Base-by-base conservation (phyloP, 2,888 invertebrate genomes). In the Drosophila limbata region DNA sequence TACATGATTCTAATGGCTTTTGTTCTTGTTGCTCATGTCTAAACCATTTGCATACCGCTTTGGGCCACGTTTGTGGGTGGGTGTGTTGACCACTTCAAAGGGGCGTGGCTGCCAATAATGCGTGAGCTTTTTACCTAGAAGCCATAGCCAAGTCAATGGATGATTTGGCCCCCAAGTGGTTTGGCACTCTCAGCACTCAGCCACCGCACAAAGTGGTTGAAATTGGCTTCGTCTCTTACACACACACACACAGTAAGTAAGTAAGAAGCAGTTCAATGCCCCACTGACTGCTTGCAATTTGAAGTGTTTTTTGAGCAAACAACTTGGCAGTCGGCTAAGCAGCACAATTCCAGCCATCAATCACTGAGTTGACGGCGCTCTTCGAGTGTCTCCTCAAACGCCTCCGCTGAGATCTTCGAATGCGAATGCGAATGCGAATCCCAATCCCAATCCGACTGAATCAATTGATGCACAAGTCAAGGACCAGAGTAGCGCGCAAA, bases 51-150 rank as follows among this genome's bases (percentile, higher is more conserved):
- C 57, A 57, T 57, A 57, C 17, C 42, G 52, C 64, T 33, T 42
- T 11, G 17, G 56, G 57, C 48, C 15, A 13, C n/a, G n/a, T 40
- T 53, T 44, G 31, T 47, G 62, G 55, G 69, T 69, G 70, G 70
- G 76, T 59, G 80, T 79, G 66, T 61, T 79, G 79, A 64, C 60
- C 80, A 79, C 52, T 70, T 70, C 10, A 17, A 48, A 51, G 31
- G 52, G 67, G 76, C 64, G 76, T 76, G 79, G 48, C 33, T 17
- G 13, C 3, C 25, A 31, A 35, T 21, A 47, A 62, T 61, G 60
- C 51, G 65, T 65, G 60, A 40, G 65, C 55, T 19, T 37, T 37
- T 45, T 45, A 25, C 52, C 48, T 52, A 44, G 66, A 63, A 79
- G 64, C 68, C 69, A 79, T 69, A 64, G 40, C 15, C 48, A 31